Base-by-base conservation (phyloP, 2,888 invertebrate genomes). In the Chouioia cunea region DNA sequence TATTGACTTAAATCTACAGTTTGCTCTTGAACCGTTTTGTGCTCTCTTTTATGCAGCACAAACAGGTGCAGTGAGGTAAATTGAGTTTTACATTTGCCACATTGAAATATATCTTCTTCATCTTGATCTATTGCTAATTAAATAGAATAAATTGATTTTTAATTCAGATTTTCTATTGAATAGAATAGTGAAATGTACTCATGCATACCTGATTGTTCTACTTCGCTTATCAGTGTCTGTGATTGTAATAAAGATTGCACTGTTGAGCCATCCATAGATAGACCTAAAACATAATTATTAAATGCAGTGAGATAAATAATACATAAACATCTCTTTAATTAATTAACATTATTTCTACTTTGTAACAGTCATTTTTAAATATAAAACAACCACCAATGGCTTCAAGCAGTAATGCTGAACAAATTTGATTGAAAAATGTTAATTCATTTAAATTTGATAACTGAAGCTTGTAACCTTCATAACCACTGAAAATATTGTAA, bases 41-140 rank as follows among this genome's bases (percentile, higher is more conserved):
- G 85, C 46, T 85, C 84, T 66, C 86, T 87, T 83, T 92, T 92
- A 82, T 92, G 92, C 57, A 86, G 82, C 66, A 91, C 81, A 81
- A 92, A 92, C 68, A 87, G 78, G 67, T 88, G 82, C 73, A 92
- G 83, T 0, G 89, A 89, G 54, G 88, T 89, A 79, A 90, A 92
- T 77, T 90, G 89, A 73, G 88, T 88, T 83, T 91, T 91, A 81
- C 92, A 92, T 79, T 88, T 87, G 36, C 92, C 92, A 84, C 92
- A 92, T 75, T 91, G 90, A 82, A 92, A 92, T 69, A 91, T 86
- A 84, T 92, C 92, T 77, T 91, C 90, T 70, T 91, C 90, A 76
- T 89, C 90, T 72, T 85, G 83, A 75, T 83, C 82, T 18, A 84
- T 81, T 2, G 80, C 84, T 84, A 65, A 23, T 58, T 44, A 36